Evolutionary conservation across 2,888 invertebrate species (phyloP).

Genomic region (Conchocele bisecta): DNA sequence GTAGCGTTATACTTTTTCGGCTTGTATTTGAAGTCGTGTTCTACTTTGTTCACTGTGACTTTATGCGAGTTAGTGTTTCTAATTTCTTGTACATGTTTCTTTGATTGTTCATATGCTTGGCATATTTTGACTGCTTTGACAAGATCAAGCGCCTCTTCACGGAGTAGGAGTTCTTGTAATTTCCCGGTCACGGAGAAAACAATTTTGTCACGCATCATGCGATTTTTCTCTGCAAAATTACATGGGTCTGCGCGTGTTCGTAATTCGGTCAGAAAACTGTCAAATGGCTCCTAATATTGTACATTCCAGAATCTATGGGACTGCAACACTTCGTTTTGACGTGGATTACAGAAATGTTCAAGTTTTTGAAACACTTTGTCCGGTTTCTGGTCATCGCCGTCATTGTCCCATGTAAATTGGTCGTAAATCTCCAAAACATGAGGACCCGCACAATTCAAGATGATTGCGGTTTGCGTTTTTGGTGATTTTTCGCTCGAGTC

Average conservation of each 20-base stretch:
- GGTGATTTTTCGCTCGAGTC: conserved; percentile 9
- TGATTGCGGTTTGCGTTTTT: conserved; percentile 4
- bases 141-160: conserved; percentile 40
- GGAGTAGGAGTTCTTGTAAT: conserved; percentile 42
- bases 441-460: conserved; percentile 25
- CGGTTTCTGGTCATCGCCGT: conserved; percentile 24
- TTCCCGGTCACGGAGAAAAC: conserved; percentile 45
- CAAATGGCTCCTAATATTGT: conserved; percentile 30
- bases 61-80: conserved; percentile 18
- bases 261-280: conserved; percentile 46
- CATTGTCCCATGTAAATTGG: conserved; percentile 30
- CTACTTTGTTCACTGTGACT: conserved; percentile 1
- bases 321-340: conserved; percentile 48
- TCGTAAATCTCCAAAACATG: conserved; percentile 40
- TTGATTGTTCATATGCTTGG: conserved; percentile 48
- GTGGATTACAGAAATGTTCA: conserved; percentile 48
- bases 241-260: conserved; percentile 35
- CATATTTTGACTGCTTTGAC: conserved; percentile 37
- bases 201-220: conserved; percentile 57
- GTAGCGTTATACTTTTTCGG: not conserved
- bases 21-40: not conserved
- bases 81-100: conserved; percentile 44
- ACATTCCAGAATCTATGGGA: conserved; percentile 48
- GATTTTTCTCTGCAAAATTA: conserved; percentile 46
- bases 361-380: conserved; percentile 34